Base-by-base conservation (phyloP, 2,888 invertebrate genomes). In the Lysandra bellargus region DNA sequence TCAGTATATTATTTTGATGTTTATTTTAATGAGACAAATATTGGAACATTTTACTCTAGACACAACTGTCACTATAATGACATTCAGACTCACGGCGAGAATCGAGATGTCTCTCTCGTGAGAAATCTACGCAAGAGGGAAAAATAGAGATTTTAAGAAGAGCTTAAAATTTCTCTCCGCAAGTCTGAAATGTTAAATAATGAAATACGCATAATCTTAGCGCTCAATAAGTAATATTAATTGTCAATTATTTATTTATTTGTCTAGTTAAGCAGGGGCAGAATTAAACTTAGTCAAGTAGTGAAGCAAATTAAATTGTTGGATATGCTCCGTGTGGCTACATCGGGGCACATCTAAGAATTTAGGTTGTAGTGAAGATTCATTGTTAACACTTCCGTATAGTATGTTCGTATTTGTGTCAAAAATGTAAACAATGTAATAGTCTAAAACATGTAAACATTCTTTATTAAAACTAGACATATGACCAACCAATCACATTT, bases 191-290 rank as follows among this genome's bases (percentile, higher is more conserved):
- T 69, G 69, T 14, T 5, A 0, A 2, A 37, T 14, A 37, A 69
- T 23, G 23, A 61, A 69, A 69, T 30, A 33, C 64, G 64, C 64
- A 37, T 37, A 69, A 69, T 69, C 1, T 69, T 69, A 69, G 33
- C 12, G 69, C 69, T 33, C 33, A 69, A 69, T 69, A 33, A 61
- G 61, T 61, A n/a, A 60, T 61, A 2, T 17, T 23, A 64, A 64
- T 64, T 33, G 69, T 69, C 69, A 69, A 69, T 69, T 69, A 69
- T 69, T 69, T 37, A 69, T 37, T 69, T 33, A 33, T 69, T 69
- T 69, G 69, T 37, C 30, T 33, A 69, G 69, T 69, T 33, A 69
- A 33, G 69, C 69, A 37, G 17, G 61, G 64, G 64, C 33, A 69
- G 69, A 69, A 69, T 12, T 64, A 64, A 61, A 64, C 33, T 69